A percentile compares a stretch with the other conserved stretches of the same genome.
Conservation (phyloP, 1,140 invertebrate species). For the Himalopsyche phryganea region DNA sequence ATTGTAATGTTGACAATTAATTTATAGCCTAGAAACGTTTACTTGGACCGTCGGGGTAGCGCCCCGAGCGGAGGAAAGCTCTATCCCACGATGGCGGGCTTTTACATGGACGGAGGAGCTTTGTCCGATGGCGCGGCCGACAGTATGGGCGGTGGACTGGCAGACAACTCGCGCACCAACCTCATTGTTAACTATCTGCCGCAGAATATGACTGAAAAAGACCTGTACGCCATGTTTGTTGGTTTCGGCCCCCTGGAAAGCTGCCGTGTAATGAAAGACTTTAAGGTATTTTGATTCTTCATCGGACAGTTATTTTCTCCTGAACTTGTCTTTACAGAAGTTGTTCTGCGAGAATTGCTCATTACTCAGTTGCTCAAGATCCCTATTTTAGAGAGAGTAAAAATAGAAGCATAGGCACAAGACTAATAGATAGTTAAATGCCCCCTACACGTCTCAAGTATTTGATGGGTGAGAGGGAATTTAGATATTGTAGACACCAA, state of each 20-base stretch:
- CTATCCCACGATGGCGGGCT: slow-evolving; percentile 18
- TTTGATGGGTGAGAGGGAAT: no score
- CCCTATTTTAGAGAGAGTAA: no score
- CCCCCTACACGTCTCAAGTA: no score
- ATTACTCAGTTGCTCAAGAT: no score
- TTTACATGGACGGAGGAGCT: slow-evolving; percentile 38
- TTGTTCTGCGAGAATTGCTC: no score
- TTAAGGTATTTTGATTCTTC: slow-evolving; percentile 74
- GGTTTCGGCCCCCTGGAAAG: slow-evolving; percentile 83
- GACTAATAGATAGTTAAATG: no score
- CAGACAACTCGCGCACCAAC: slow-evolving; percentile 59
- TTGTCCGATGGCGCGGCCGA: slow-evolving; percentile 45
- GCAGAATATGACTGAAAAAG: slow-evolving; percentile 87
- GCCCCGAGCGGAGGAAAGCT: slow-evolving; percentile 29
- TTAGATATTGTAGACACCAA: no score
- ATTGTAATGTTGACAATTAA: no score
- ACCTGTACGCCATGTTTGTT: slow-evolving; percentile 83
- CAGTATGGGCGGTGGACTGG: slow-evolving; percentile 43
- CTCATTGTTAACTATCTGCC: slow-evolving; percentile 95
- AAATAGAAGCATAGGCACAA: no score
- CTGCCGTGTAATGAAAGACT: slow-evolving; percentile 88
- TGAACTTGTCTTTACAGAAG: no score
- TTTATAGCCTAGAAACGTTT: slow-evolving; percentile 21
- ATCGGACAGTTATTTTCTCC: slow-evolving; percentile 20
- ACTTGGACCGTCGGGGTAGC: slow-evolving; percentile 27